These are phyloP conservation scores for Noctua janthe DNA, from an alignment of 2,888 invertebrate genomes.

Conservation along the genomic window DNA sequence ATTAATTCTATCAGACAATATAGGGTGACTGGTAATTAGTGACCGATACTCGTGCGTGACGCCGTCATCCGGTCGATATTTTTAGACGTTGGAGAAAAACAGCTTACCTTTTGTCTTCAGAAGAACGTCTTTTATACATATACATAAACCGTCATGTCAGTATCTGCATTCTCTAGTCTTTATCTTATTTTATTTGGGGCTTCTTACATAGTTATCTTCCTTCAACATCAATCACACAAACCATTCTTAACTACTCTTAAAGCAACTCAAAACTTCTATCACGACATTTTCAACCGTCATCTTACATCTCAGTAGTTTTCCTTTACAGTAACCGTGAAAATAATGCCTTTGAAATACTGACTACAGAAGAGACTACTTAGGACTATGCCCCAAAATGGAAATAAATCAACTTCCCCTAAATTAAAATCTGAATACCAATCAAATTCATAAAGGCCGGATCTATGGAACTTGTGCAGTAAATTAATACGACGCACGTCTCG, in stretches of 20 bases:
- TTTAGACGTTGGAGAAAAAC: too few relatives aligned
- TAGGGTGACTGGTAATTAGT: too few relatives aligned
- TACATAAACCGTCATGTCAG: too few relatives aligned
- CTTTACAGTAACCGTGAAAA: background rate
- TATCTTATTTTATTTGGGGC: too few relatives aligned
- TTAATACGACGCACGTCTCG: background rate
- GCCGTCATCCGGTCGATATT: too few relatives aligned
- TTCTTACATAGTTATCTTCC: background rate
- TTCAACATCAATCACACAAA: background rate
- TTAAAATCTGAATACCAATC: background rate
- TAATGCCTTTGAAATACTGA: background rate
- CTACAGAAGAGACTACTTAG: background rate
- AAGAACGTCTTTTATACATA: too few relatives aligned
- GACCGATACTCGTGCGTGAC: too few relatives aligned
- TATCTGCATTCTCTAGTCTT: too few relatives aligned
- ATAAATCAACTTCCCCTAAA: conserved; percentile 15
- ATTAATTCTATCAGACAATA: too few relatives aligned
- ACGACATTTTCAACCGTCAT: background rate
- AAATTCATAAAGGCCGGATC: conserved; percentile 4
- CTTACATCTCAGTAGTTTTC: background rate
- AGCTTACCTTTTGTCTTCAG: too few relatives aligned
- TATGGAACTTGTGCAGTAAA: background rate
- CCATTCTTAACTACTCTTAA: background rate
- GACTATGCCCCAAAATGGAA: background rate
- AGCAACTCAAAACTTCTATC: background rate